A percentile compares a stretch with the other conserved stretches of the same genome.
Conservation (phyloP, 2,113 vertebrate species). For the Actenoides hombroni region DNA sequence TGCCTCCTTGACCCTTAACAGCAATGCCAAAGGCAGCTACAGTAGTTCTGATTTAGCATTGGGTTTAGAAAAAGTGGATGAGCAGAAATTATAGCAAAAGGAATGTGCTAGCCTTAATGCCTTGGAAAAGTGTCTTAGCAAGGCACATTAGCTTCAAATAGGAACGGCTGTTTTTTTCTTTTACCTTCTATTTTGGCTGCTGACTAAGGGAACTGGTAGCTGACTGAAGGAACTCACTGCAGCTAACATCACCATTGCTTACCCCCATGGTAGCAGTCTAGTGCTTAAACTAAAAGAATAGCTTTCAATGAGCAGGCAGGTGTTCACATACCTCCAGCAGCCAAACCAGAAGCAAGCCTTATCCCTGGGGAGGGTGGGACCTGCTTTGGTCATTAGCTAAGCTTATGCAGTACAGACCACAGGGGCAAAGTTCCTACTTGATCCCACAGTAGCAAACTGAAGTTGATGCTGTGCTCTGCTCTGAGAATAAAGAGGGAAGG, state of each 20-base stretch:
- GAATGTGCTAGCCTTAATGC: background rate
- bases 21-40: rapidly evolving
- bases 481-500: background rate
- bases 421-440: background rate
- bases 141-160: background rate
- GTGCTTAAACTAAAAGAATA: background rate
- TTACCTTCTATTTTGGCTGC: background rate
- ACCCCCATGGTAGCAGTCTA: background rate
- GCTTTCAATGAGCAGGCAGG: background rate
- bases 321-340: background rate
- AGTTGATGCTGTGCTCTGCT: background rate
- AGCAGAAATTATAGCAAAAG: background rate
- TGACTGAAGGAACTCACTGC: background rate
- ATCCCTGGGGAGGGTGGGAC: rapidly evolving
- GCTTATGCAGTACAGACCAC: background rate
- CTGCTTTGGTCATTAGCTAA: background rate
- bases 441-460: rapidly evolving
- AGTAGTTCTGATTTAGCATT: background rate
- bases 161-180: background rate
- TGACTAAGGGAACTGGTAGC: background rate
- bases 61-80: background rate
- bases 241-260: background rate
- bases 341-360: background rate
- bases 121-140: background rate
- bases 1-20: background rate